Conservation (phyloP, 2,113 vertebrate species). For the Amblyornis subalaris region DNA sequence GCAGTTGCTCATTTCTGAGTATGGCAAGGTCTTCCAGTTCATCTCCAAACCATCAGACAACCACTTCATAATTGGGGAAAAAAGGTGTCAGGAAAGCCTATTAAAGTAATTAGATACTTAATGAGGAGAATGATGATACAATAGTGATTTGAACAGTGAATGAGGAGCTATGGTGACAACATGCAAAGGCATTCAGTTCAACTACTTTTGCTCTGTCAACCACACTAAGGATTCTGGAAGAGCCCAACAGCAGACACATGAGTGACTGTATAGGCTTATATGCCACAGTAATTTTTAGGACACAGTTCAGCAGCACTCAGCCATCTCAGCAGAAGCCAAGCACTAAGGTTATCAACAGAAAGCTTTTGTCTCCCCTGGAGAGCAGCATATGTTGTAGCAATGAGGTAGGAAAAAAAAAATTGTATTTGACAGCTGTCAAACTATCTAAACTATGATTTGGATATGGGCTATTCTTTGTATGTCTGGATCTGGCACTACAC, state of each 20-base stretch:
- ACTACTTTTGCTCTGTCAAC: not conserved
- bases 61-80: not conserved
- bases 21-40: not conserved
- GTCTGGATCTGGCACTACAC: not conserved
- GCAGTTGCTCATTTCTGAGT: not conserved
- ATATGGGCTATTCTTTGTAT: not conserved
- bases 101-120: conserved; percentile 2
- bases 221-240: not conserved
- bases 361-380: conserved; percentile 24
- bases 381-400: not conserved
- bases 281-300: conserved; percentile 21
- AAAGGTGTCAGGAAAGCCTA: conserved; percentile 3
- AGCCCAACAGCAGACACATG: not conserved
- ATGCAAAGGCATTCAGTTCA: not conserved
- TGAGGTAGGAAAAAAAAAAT: not conserved
- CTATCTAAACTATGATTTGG: conserved; percentile 22
- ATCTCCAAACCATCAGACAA: not conserved
- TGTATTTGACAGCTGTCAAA: conserved; percentile 53
- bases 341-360: conserved; percentile 34
- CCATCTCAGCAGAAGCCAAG: conserved; percentile 20
- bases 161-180: not conserved
- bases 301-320: conserved; percentile 37
- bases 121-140: not conserved
- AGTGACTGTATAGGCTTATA: conserved; percentile 6
- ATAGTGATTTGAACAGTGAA: not conserved